Evolutionary conservation across 1,140 invertebrate species (phyloP), one percentile per base, ranked within the genome.

Genomic region (Schlechtendalia chinensis): DNA sequence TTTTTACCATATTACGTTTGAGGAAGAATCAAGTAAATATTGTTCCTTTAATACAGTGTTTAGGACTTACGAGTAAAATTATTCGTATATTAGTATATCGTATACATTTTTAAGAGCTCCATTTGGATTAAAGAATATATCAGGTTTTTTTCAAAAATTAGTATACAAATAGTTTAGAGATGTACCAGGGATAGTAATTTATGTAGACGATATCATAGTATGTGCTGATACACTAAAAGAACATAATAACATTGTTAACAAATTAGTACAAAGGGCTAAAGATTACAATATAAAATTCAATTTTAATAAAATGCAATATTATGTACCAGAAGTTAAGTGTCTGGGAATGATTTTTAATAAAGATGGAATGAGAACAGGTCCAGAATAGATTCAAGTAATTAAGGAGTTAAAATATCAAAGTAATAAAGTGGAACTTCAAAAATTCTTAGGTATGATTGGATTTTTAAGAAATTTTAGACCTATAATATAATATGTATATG

Each of bases 291-390:
- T 87, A 19, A 85, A 84, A 69, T 84, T 87, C 71, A 86, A 87
- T 83, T 82, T 81, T 50, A 83, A 84, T 16, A 88, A 88, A 83
- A 84, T 86, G 82, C 82, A 84, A 71, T 85, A 86, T 82, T 82
- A 82, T 79, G 71, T 83, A 74, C 80, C 82, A 32, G 80, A 84
- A 71, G 82, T 87, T 11, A 84, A 83, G 39, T 87, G 85, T 82
- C 80, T 88, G 56, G 87, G 86, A 14, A 81, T 84, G 69, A 75
- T 83, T 54, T 83, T 86, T 63, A 82, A 83, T 65, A 72, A 75
- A 79, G 59, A 85, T n/a, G 86, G 86, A 17, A 82, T 87, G 4
- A 84, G 83, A 81, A 82, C 85, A 10, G 85, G 87, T 80, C 83
- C 83, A 10, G 82, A 84, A 10, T 86, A 86, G 81, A 81, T 87